Evolutionary conservation across 1,140 invertebrate genomes (phyloP), one percentile per base, ranked within the genome.

Genomic region (Lepidostoma basale): DNA sequence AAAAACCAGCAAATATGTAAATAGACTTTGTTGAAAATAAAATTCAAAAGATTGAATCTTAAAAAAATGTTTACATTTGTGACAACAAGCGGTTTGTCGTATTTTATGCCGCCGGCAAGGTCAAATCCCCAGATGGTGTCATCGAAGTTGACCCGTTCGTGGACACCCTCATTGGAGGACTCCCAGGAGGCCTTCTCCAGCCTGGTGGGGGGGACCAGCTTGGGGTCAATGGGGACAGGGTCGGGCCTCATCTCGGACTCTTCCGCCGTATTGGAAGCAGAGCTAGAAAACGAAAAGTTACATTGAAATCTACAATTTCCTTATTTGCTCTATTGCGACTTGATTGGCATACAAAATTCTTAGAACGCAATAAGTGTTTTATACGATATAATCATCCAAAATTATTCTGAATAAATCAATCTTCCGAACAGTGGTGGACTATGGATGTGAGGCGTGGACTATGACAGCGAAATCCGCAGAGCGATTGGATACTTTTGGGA

Each of bases 61-160:
- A 16, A 18, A 22, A 66, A 74, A 45, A 9, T 20, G 23, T 28
- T 74, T 74, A 79, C 78, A 69, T 52, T 73, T 23, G 75, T 76
- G 25, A 79, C 75, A 39, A 74, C 75, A 49, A 79, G 62, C 0
- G 78, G 78, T 1, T 75, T 77, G 23, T 75, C 74, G 58, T 79
- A 79, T 45, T 72, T 75, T 0, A 69, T 36, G 0, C 78, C 78
- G 6, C 78, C 78, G 16, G 76, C 78, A 18, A 79, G 63, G 36
- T 77, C 75, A 54, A 79, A 79, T 14, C 78, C 78, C 78, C 78
- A 79, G 20, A 79, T 76, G 14, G 76, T 72, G 68, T 79, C 78
- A 49, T 79, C 77, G 63, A 79, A 79, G 70, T 75, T 79, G 63
- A 79, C 74, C 25, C 74, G 76, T 67, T 79, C 78, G 64, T 79